Evolutionary conservation across 1,140 invertebrate genomes (phyloP).

Genomic region (Anadara kagoshimensis): DNA sequence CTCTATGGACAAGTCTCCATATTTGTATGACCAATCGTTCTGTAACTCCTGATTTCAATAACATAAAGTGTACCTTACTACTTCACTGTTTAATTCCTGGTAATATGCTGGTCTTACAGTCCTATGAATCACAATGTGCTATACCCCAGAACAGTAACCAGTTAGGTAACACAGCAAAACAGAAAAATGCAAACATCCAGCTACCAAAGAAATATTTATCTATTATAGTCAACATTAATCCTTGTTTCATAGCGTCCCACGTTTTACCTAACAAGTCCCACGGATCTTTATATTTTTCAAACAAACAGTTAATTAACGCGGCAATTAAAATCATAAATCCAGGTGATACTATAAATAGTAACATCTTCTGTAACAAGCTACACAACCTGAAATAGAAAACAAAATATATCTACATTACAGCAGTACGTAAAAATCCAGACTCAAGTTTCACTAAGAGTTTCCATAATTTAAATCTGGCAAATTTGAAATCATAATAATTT

Average conservation of each 20-base stretch:
- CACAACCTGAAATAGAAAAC: conserved; percentile 49
- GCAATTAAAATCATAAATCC: conserved; percentile 56
- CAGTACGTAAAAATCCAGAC: neutral
- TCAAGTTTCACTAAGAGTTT: neutral
- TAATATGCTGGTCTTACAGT: neutral
- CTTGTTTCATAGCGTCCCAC: conserved; percentile 76
- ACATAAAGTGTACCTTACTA: too few species aligned
- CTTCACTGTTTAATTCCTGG: too few species aligned
- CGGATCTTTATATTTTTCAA: conserved; percentile 31
- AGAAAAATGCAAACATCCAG: conserved; percentile 79
- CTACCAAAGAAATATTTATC: conserved; percentile 86
- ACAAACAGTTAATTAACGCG: conserved; percentile 46
- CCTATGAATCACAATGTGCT: conserved; percentile 44
- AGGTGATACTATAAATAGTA: conserved; percentile 65
- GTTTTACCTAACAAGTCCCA: conserved; percentile 48
- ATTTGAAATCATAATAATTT: too few species aligned
- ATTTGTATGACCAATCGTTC: too few species aligned
- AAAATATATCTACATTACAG: conserved; percentile 10
- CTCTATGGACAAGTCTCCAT: too few species aligned
- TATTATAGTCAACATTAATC: conserved; percentile 85
- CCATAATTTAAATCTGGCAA: neutral
- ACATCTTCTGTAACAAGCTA: conserved; percentile 50
- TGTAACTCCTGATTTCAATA: too few species aligned
- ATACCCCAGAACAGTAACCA: conserved; percentile 80
- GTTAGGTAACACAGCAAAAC: conserved; percentile 77